Evolutionary conservation across 2,888 invertebrate genomes (phyloP).

Genomic region (Patella depressa): DNA sequence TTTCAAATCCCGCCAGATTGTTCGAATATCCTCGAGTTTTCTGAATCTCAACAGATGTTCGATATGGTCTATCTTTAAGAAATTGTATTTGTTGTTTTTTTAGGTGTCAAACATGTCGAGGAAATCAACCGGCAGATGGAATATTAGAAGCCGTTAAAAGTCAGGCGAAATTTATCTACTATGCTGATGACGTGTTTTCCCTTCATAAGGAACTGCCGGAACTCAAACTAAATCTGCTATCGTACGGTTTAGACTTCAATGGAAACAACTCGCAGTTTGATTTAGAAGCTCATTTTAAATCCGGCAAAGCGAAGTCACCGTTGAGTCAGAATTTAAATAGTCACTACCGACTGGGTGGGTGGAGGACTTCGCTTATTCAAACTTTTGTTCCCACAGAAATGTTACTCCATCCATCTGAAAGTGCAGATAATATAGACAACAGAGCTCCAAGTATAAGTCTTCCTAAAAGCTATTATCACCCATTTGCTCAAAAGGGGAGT

Average conservation of each 20-base stretch:
- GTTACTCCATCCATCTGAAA: not conserved
- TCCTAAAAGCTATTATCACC: not conserved
- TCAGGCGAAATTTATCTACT: not conserved
- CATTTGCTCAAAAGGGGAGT: not conserved
- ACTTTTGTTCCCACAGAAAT: not conserved
- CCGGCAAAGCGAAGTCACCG: not conserved
- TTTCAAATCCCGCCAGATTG: too few relatives aligned
- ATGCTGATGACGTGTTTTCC: not conserved
- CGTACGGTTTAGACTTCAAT: not conserved
- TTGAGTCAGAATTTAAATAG: not conserved
- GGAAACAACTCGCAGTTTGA: not conserved
- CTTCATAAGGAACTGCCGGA: not conserved
- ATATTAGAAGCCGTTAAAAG: not conserved
- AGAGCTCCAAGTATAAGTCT: not conserved
- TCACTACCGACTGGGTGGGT: conserved; percentile 1
- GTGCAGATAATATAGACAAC: not conserved
- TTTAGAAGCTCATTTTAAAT: not conserved
- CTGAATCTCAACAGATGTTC: too few relatives aligned
- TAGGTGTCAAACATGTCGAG: not conserved
- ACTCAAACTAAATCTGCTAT: not conserved
- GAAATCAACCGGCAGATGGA: not conserved
- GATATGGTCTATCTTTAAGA: too few relatives aligned
- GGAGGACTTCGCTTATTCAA: not conserved
- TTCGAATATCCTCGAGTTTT: too few relatives aligned
- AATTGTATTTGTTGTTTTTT: not conserved